These are phyloP conservation scores for Siphlonurus alternatus DNA, from an alignment of 2,888 invertebrate species.

Conservation along the genomic window DNA sequence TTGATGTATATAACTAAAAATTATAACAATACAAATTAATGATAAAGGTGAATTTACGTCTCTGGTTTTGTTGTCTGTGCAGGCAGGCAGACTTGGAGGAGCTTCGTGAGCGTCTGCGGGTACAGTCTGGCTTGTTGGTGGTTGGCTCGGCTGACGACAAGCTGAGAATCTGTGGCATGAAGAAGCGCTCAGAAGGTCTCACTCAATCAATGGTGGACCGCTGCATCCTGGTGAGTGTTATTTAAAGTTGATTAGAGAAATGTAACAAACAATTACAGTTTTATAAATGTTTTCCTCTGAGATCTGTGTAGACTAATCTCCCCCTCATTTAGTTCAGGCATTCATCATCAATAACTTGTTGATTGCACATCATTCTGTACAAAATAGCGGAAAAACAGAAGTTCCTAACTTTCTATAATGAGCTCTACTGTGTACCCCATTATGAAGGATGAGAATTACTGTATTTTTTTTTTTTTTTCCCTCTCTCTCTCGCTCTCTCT, in stretches of 20 bases:
- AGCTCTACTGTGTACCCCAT: too few species aligned
- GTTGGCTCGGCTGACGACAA: conserved; percentile 66
- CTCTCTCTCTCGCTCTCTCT: too few species aligned
- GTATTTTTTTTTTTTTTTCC: too few species aligned
- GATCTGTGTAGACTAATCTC: not conserved
- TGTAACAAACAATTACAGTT: too few species aligned
- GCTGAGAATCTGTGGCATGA: conserved; percentile 48
- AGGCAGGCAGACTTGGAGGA: conserved; percentile 62
- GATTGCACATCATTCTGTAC: too few species aligned
- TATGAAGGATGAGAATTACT: too few species aligned
- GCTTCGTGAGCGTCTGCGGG: conserved; percentile 54
- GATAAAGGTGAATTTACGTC: not conserved
- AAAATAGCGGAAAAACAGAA: too few species aligned
- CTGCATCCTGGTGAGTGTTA: conserved; percentile 47
- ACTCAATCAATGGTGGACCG: conserved; percentile 67
- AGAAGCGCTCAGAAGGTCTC: conserved; percentile 52
- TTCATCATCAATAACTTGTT: not conserved
- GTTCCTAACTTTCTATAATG: too few species aligned
- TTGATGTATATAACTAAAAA: not conserved
- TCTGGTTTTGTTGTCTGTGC: conserved; percentile 15
- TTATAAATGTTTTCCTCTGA: not conserved
- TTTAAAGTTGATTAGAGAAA: too few species aligned
- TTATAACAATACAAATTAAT: not conserved
- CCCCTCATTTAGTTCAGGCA: not conserved
- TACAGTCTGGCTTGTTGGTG: conserved; percentile 56